Evolutionary conservation across 2,888 invertebrate genomes (phyloP).

Genomic region (Rotaria socialis): DNA sequence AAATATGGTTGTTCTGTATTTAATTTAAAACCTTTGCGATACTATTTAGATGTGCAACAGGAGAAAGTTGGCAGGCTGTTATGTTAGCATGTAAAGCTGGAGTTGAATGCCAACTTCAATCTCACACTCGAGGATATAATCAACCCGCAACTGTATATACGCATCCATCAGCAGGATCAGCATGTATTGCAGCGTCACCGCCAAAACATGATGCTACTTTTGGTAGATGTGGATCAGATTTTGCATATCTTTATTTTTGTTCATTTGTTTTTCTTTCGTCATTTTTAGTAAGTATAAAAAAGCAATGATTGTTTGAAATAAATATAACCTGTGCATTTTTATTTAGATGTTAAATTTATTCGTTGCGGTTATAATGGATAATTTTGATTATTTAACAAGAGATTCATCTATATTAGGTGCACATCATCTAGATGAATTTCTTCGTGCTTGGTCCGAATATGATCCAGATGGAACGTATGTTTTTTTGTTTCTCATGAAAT

Average conservation of each 20-base stretch:
- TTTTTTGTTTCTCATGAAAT: neutral
- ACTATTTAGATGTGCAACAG: conserved; percentile 85
- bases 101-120: conserved; percentile 73
- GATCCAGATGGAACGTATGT: conserved; percentile 93
- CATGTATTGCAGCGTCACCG: no score
- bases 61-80: conserved; percentile 98
- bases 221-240: conserved; percentile 77
- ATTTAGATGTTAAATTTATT: conserved; percentile 94
- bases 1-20: no score
- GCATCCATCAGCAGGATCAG: no score
- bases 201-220: conserved; percentile 43
- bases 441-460: conserved; percentile 98
- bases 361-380: conserved; percentile 99
- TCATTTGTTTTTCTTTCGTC: conserved; percentile 99
- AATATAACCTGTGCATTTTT: neutral
- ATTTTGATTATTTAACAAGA: conserved; percentile 98
- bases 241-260: conserved; percentile 96
- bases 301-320: neutral
- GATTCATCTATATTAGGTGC: conserved; percentile 99
- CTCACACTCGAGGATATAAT: neutral
- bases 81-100: conserved; percentile 94
- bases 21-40: no score
- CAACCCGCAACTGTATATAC: no score
- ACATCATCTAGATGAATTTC: conserved; percentile 99
- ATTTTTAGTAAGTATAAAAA: conserved; percentile 74